Evolutionary conservation across 2,888 invertebrate species (phyloP), one percentile per base, ranked within the genome.

Genomic region (Hermaeophaga mercurialis): DNA sequence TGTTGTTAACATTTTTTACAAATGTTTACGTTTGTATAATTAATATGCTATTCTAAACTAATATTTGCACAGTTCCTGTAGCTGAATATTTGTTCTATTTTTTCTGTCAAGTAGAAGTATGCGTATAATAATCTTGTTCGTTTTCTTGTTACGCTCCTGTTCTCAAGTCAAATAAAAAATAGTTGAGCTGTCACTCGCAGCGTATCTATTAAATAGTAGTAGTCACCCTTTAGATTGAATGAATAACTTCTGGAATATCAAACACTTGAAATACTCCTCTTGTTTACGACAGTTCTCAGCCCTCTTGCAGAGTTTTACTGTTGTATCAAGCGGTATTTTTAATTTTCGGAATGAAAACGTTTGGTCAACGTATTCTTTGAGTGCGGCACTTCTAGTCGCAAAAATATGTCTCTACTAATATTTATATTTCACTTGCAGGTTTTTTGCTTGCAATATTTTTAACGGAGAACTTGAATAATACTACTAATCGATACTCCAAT

Each of bases 201-300:
- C 46, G 48, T 36, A 48, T 48, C 47, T 43, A 36, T 57, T 57
- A 52, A 52, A 56, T 45, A 49, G 44, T 45, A 54, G 54, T 54
- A 43, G 43, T 24, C 46, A 54, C 54, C 54, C 54, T 54, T 43
- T 41, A 28, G 54, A 54, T 54, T 54, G 54, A 47, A 47, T 54
- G 44, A 50, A 54, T 54, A 54, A 54, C 54, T 54, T 47, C 54
- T 54, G 39, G 47, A 41, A 54, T 33, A 34, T 54, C 54, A 54
- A 53, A 54, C 54, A 54, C 54, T 54, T 33, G 47, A 54, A 47
- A 48, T 48, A 6, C 33, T 12, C 39, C 24, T 54, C 47, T 47
- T 48, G 54, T 54, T 39, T 47, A 54, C 54, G 54, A 47, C 54
- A 54, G 47, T 54, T 33, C 24, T 31, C 39, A 17, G 34, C 33